Evolutionary conservation across 2,113 vertebrate species (phyloP), one percentile per base, ranked within the genome.

Genomic region (Anhinga rufa): DNA sequence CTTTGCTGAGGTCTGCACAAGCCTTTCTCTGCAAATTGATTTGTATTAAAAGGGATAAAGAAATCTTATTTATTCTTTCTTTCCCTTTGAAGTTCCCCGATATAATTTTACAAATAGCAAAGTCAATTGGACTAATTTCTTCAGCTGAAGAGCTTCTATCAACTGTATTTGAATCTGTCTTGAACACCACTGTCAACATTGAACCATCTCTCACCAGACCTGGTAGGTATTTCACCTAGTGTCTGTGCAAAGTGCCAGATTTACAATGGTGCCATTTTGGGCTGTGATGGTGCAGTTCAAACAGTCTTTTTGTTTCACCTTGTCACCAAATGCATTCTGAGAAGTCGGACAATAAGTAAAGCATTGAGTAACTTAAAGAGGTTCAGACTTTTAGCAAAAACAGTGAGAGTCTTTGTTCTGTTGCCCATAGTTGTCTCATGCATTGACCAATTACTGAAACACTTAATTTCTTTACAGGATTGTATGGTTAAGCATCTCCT

Each of bases 51-150:
- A 91, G 46, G 26, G 20, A 60, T 36, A 57, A 82, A 77, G 28
- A 77, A 79, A 4, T 38, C 81, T 88, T 70, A 79, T 14, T 82
- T 92, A 34, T 86, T 51, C 84, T 91, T 88, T 88, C 22, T 95
- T 76, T 93, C n/a, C 24, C 44, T 84, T 86, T 66, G 49, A 88
- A 98, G 98, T 98, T 98, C 93, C 98, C 98, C 17, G 94, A 97
- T 86, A 91, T 9, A 38, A 82, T 98, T 92, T 97, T 98, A 40
- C 98, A 98, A 91, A 94, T 96, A 88, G 97, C 97, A 76, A 93
- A 80, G 76, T 92, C 89, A 64, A 17, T 19, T 5, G 87, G 83
- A 48, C 36, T 31, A 4, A 34, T 91, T 88, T 92, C 92, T 69
- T 64, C 93, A 69, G 90, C 97, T 16, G 77, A 88, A 78, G 98